Base-by-base conservation (phyloP, 1,140 invertebrate species). In the Dufourea novaeangliae region DNA sequence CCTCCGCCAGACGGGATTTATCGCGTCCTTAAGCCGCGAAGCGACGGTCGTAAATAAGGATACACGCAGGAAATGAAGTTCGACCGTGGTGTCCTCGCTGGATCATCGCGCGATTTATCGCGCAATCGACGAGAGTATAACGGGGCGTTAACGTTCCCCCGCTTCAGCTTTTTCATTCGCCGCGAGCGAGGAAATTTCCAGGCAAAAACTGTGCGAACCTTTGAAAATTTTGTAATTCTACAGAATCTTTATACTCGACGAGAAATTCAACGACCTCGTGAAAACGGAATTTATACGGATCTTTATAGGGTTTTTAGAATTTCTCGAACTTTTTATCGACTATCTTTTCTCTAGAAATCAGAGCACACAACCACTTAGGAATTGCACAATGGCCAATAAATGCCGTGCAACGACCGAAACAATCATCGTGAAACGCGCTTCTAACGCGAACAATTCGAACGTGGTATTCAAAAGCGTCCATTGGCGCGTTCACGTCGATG, bases 61-160 rank as follows among this genome's bases (percentile, higher is more conserved):
- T 74, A 64, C 71, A 41, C 50, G 57, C 5, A 39, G 71, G 71
- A 74, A 74, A 74, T 66, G 71, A 74, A 66, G 61, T 66, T 41
- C n/a, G 56, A 63, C 71, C 46, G 2, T 11, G 71, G 8, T 66
- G 61, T 66, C 32, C 32, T 37, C 59, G 46, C 20, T 25, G 71
- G 46, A 74, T 74, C 61, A 74, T 74, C 71, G 61, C 27, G 32
- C 50, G 70, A 73, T 73, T 73, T 73, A 73, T 73, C 59, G 59
- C 34, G 61, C 61, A 74, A 74, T 74, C 71, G 44, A 63, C 61
- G 44, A 4, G 20, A 27, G 56, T 25, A 6, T 29, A 25, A 37
- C 17, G 11, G 17, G 20, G 25, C 25, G 46, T 64, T 73, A 64
- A 73, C 22, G 39, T 29, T 20, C n/a, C 50, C 50, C n/a, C n/a